Conservation (phyloP, 2,888 invertebrate genomes). For the Andrena camellia region DNA sequence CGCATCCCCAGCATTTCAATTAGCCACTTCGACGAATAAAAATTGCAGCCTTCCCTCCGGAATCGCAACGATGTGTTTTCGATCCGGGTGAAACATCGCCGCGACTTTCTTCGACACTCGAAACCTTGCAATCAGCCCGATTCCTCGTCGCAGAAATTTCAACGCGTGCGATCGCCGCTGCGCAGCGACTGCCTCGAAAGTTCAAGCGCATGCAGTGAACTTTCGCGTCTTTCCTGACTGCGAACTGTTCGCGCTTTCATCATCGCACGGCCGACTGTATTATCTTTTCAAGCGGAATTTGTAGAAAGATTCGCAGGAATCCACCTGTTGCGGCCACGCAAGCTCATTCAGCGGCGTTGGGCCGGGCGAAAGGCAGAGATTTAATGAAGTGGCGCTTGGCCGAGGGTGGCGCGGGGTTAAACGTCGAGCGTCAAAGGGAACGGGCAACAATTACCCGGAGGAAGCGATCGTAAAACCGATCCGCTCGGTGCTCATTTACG, state of each 20-base stretch:
- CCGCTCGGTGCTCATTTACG: conserved; percentile 51
- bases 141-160: background rate
- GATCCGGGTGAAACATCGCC: background rate
- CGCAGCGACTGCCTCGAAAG: background rate
- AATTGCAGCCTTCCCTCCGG: conserved; percentile 25
- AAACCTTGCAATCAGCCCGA: background rate
- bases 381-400: conserved; percentile 37
- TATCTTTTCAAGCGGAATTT: background rate
- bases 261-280: background rate
- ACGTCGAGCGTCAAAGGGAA: conserved; percentile 1
- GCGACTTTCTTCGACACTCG: background rate
- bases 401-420: conserved; percentile 1
- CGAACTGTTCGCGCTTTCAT: background rate
- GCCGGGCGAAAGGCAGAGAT: background rate
- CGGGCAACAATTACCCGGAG: conserved; percentile 57
- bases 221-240: conserved; percentile 5
- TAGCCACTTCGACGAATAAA: conserved; percentile 39
- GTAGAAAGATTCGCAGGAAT: background rate
- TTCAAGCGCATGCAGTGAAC: conserved; percentile 22
- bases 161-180: too few species aligned
- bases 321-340: background rate
- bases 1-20: conserved; percentile 61
- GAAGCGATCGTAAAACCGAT: conserved; percentile 61
- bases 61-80: background rate
- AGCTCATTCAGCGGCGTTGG: background rate